A percentile compares a stretch with the other conserved stretches of the same genome.
Evolutionary conservation across 2,888 invertebrate species (phyloP).

Genomic region (Hypomecis punctinalis): DNA sequence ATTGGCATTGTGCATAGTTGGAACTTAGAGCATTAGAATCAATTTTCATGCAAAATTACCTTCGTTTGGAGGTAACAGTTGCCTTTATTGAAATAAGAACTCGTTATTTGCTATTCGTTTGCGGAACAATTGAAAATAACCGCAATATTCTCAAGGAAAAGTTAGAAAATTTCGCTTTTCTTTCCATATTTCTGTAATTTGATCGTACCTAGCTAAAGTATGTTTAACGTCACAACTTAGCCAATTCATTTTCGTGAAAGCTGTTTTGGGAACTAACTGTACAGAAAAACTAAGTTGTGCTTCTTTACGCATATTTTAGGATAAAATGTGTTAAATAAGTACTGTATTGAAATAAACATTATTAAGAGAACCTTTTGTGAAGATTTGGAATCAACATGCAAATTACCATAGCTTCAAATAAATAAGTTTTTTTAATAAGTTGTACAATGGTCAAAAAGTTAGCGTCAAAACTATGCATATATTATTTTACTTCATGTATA

Average conservation of each 20-base stretch:
- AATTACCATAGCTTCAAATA: no score
- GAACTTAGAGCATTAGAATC: conserved; percentile 48
- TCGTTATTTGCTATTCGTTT: conserved; percentile 28
- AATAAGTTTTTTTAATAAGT: no score
- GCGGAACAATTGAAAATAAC: conserved; percentile 30
- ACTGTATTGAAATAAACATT: no score
- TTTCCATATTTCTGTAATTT: conserved; percentile 2
- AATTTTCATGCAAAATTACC: conserved; percentile 51
- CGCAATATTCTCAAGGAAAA: conserved; percentile 18
- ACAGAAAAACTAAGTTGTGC: no score
- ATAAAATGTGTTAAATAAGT: no score
- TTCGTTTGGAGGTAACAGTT: conserved; percentile 35
- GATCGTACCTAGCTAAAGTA: conserved; percentile 2
- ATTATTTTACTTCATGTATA: no score
- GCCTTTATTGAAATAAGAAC: conserved; percentile 36
- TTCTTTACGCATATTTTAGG: no score
- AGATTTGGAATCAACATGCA: no score
- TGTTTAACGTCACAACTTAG: background rate
- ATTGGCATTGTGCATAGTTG: conserved; percentile 48
- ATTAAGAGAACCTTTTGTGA: no score
- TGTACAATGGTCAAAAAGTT: no score
- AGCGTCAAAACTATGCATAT: no score
- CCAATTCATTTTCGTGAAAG: background rate
- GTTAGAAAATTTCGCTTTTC: conserved; percentile 6
- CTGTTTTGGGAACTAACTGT: no score